Percentiles rank a stretch among this genome's conserved stretches.
Evolutionary conservation across 2,888 invertebrate species (phyloP).

Genomic region (Lysandra bellargus): DNA sequence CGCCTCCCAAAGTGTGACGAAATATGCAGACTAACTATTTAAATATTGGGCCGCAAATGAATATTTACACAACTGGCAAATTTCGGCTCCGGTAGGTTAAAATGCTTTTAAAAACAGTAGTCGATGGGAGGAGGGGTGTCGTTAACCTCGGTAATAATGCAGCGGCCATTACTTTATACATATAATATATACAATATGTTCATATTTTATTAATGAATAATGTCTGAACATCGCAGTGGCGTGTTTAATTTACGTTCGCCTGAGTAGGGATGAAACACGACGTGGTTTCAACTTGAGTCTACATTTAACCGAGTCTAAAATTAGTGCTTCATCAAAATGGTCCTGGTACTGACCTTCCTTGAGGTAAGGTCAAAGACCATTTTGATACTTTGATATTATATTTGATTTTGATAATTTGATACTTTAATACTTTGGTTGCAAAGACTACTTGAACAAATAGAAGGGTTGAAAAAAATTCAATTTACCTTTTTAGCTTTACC

Average conservation of each 20-base stretch:
- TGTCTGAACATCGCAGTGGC: not conserved
- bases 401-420: no score
- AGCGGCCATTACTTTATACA: not conserved
- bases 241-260: not conserved
- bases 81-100: not conserved
- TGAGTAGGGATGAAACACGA: not conserved
- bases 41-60: not conserved
- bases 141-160: not conserved
- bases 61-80: not conserved
- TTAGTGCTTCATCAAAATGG: not conserved
- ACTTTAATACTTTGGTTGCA: not conserved
- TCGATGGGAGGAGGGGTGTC: not conserved
- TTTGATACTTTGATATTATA: no score
- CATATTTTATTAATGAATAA: not conserved
- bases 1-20: not conserved
- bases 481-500: no score
- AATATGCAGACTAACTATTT: not conserved
- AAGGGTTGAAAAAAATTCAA: no score
- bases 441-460: no score
- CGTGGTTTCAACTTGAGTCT: not conserved
- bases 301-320: not conserved
- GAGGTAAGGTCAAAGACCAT: no score
- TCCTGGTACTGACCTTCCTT: not conserved
- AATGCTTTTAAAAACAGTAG: not conserved
- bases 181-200: not conserved